Base-by-base conservation (phyloP, 2,888 invertebrate genomes). In the Yponomeuta evonymella region DNA sequence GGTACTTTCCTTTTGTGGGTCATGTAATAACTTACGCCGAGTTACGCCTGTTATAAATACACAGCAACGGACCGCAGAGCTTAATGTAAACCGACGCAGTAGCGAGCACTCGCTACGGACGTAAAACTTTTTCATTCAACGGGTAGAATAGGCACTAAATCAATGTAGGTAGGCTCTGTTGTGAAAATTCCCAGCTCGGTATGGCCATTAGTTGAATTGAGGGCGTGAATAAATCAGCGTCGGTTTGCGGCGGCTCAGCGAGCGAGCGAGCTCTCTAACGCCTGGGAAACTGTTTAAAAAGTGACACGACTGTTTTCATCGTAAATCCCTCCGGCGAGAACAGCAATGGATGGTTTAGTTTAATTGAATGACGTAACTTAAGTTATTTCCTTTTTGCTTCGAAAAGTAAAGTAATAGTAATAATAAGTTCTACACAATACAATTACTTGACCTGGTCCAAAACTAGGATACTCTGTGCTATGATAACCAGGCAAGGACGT, bases 151-250 rank as follows among this genome's bases (percentile, higher is more conserved):
- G 11, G 48, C 36, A 70, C 33, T 70, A 70, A 63, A 70, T 63
- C 36, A 63, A 70, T 33, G 48, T 48, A 48, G 48, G 69, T 30
- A 68, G 48, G 68, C 51, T 51, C 68, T 51, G 68, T 68, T 48
- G 70, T 15, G 66, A 74, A 74, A 74, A 73, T 75, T 76, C 71
- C 70, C 74, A 72, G 71, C 73, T 76, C 72, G 74, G 70, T n/a
- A 33, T 75, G 74, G 77, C 74, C 73, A 74, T 76, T 77, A 78
- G 71, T 73, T 72, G 76, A 77, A 79, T 75, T 73, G 73, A 72
- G 75, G 75, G 74, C 72, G 73, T 74, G 72, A 77, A 78, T 79
- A 79, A 79, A 80, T 80, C 78, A 76, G 74, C 72, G 75, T 74
- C 75, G 71, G 72, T 70, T 65, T 58, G 70, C 69, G 65, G 58